phyloP scores from a whole-genome alignment of 2,888 invertebrate genomes.

The Emmelina monodactyla region DNA sequence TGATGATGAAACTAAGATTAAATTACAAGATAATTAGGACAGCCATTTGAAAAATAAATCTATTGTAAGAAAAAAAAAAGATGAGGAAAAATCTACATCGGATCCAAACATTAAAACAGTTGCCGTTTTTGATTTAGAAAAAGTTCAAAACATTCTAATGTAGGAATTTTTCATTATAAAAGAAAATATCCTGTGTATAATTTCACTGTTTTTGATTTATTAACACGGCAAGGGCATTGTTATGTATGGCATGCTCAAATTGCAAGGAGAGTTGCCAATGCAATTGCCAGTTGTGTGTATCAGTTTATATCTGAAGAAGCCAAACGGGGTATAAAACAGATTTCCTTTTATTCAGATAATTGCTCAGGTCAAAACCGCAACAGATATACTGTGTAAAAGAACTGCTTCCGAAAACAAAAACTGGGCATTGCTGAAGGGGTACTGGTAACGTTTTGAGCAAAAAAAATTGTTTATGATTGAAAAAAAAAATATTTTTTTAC shows the following conservation, averaged over 20 bases:
- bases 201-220: slow-evolving; percentile 2
- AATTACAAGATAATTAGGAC: not conserved
- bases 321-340: not conserved
- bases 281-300: not conserved
- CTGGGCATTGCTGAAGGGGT: too few species aligned
- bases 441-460: too few species aligned
- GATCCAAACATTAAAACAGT: slow-evolving; percentile 2
- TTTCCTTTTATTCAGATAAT: slow-evolving; percentile 2
- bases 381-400: too few species aligned
- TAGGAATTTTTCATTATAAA: slow-evolving; percentile 7
- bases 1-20: not conserved
- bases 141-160: slow-evolving; percentile 12
- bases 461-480: too few species aligned
- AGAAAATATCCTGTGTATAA: not conserved
- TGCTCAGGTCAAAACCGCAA: slow-evolving; percentile 3
- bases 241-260: slow-evolving; percentile 2
- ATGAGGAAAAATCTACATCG: slow-evolving; percentile 1
- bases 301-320: not conserved
- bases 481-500: too few species aligned
- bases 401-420: too few species aligned
- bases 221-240: slow-evolving; percentile 1
- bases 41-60: not conserved
- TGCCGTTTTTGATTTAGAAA: slow-evolving; percentile 11
- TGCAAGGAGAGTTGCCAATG: slow-evolving; percentile 4
- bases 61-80: slow-evolving; percentile 4